Percentiles rank a stretch among this genome's conserved stretches.
Conservation (phyloP, 2,888 invertebrate species). For the Epistrophe grossulariae region DNA sequence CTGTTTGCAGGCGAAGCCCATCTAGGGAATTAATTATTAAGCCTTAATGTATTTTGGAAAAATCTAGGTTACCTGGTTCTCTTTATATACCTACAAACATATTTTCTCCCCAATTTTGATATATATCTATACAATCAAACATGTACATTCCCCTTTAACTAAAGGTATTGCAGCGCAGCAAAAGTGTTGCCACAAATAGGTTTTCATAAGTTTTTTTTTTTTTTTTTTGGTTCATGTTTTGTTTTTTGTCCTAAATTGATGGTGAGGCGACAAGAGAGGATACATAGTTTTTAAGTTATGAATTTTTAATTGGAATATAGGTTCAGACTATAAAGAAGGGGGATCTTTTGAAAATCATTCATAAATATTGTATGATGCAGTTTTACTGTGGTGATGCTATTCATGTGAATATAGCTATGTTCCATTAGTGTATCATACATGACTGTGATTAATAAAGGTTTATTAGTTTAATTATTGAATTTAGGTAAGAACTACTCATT, state of each 20-base stretch:
- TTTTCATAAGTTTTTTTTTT: background rate
- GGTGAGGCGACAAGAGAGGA: conserved; percentile 46
- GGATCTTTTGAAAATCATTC: background rate
- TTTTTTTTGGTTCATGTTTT: no score
- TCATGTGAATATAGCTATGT: background rate
- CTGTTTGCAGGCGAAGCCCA: conserved; percentile 50
- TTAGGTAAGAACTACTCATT: no score
- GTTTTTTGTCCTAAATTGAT: conserved; percentile 50
- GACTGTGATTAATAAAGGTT: no score
- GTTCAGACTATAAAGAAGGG: conserved; percentile 19
- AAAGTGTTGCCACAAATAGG: conserved; percentile 17
- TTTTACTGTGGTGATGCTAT: background rate
- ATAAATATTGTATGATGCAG: background rate
- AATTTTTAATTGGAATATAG: conserved; percentile 47
- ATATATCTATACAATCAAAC: background rate
- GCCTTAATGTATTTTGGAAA: conserved; percentile 51
- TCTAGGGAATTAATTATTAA: conserved; percentile 68
- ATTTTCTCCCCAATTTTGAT: conserved; percentile 5
- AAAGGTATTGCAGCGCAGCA: background rate
- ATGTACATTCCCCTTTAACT: background rate
- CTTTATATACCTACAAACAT: background rate
- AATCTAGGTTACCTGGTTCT: conserved; percentile 66
- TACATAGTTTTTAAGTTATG: conserved; percentile 36
- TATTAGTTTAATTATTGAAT: no score
- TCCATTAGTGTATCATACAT: no score